phyloP scores from a whole-genome alignment of 2,113 vertebrate genomes.

The Paradisaea rubra region DNA sequence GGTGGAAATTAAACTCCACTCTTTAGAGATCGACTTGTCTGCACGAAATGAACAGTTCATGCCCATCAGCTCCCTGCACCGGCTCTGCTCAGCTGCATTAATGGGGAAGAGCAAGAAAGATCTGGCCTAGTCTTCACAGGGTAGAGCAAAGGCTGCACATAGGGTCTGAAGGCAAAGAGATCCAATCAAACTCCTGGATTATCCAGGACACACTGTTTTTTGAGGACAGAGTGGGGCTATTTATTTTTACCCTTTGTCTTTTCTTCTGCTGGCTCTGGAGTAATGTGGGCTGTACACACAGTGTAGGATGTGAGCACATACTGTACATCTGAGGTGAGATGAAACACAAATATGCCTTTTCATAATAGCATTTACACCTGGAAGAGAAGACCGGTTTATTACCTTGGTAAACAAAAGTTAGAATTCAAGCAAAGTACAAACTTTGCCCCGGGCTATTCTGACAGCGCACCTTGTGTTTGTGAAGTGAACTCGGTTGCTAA shows the following conservation, averaged over 20 bases:
- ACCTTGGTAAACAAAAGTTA: constrained; percentile 78
- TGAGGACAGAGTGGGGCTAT: neutral
- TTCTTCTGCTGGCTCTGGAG: constrained; percentile 29
- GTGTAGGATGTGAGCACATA: constrained; percentile 65
- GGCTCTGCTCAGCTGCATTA: neutral
- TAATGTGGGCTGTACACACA: constrained; percentile 27
- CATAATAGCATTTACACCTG: constrained; percentile 81
- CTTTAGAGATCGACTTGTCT: neutral
- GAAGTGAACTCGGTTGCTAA: constrained; percentile 58
- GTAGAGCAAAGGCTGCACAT: neutral
- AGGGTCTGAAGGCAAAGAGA: neutral
- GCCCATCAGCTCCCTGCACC: fast-evolving
- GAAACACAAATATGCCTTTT: constrained; percentile 75
- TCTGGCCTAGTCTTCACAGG: neutral
- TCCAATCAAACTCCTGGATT: neutral
- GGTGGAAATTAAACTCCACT: neutral
- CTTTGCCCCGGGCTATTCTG: constrained; percentile 76
- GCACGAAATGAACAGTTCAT: fast-evolving
- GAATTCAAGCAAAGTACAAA: constrained; percentile 81
- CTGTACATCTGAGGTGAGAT: constrained; percentile 71
- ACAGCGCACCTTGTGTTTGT: constrained; percentile 74
- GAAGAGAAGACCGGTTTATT: constrained; percentile 75
- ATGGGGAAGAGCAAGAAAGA: neutral
- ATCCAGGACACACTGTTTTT: neutral
- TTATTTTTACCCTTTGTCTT: constrained; percentile 7